Evolutionary conservation across 1,140 invertebrate species (phyloP).

Genomic region (Pantala flavescens): DNA sequence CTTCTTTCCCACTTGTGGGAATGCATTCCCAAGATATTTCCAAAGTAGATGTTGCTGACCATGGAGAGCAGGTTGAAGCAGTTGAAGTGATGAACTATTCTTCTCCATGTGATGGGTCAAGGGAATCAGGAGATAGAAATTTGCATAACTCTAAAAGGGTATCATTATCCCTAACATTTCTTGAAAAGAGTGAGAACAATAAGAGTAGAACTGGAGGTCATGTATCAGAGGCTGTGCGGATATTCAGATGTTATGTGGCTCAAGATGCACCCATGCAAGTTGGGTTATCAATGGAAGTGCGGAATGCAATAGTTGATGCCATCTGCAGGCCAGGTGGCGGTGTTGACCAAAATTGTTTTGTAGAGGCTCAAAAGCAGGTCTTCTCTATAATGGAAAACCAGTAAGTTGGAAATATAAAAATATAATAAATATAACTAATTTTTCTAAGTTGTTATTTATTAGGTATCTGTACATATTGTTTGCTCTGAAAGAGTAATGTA

Average conservation of each 20-base stretch:
- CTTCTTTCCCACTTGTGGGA: not conserved
- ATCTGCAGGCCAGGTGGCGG: conserved; percentile 36
- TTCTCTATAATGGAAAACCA: conserved; percentile 50
- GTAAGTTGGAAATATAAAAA: conserved; percentile 27
- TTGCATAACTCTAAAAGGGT: not conserved
- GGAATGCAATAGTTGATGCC: conserved; percentile 35
- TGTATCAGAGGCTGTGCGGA: conserved; percentile 37
- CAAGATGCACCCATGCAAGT: conserved; percentile 37
- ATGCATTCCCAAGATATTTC: not conserved
- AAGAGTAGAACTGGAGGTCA: not conserved
- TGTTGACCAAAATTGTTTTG: conserved; percentile 41
- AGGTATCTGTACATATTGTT: too few relatives aligned
- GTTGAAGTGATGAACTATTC: not conserved
- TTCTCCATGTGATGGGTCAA: not conserved
- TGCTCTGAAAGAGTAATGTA: too few relatives aligned
- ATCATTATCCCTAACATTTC: not conserved
- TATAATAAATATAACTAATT: too few relatives aligned
- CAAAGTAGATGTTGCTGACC: not conserved
- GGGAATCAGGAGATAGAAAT: not conserved
- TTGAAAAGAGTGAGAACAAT: not conserved
- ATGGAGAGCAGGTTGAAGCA: not conserved
- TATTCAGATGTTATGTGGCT: conserved; percentile 44
- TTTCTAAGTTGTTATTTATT: too few relatives aligned
- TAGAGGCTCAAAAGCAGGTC: conserved; percentile 52
- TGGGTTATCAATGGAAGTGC: conserved; percentile 35